Base-by-base conservation (phyloP, 2,113 vertebrate species). In the Neotoma lepida region DNA sequence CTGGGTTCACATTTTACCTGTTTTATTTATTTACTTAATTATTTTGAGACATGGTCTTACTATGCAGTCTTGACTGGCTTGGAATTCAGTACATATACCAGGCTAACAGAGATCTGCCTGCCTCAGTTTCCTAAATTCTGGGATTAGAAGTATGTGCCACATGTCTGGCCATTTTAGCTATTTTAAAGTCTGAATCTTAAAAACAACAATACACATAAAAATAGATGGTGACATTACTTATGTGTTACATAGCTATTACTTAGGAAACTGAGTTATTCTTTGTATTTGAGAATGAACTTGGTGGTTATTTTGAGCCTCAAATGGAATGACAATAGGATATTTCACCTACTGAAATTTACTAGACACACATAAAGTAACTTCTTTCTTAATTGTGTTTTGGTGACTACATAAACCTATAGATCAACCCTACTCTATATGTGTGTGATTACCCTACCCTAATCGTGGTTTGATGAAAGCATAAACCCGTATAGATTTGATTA, bases 251-350 rank as follows among this genome's bases (percentile, higher is more conserved):
- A 89, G n/a, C 35, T 91, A 71, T 58, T 35, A 89, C 54, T 88
- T 90, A 66, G 35, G 56, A 78, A 94, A 91, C 41, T 2, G 14
- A 95, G 63, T 86, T 64, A 71, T 61, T 35, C 18, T 93, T 85
- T 90, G 68, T 84, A 80, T 88, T 95, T 96, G 66, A 92, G 46
- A 89, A 91, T 93, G 73, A 66, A 86, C 18, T 82, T 81, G 24
- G 41, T 66, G 64, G 64, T 90, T 95, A n/a, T 61, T 91, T 90
- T 94, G 90, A 80, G 33, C 39, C 33, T 92, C 7, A 73, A 88
- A 58, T 51, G 70, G 46, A 90, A 81, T 78, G 63, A 44, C 33
- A 85, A 26, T 73, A 63, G 49, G 18, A 46, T 86, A 24, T 70
- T 28, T 51, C 33, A 93, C 9, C 22, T 54, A 54, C 35, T 93